These are phyloP conservation scores for Terebella lapidaria DNA, from an alignment of 2,888 invertebrate genomes.

Conservation along the genomic window DNA sequence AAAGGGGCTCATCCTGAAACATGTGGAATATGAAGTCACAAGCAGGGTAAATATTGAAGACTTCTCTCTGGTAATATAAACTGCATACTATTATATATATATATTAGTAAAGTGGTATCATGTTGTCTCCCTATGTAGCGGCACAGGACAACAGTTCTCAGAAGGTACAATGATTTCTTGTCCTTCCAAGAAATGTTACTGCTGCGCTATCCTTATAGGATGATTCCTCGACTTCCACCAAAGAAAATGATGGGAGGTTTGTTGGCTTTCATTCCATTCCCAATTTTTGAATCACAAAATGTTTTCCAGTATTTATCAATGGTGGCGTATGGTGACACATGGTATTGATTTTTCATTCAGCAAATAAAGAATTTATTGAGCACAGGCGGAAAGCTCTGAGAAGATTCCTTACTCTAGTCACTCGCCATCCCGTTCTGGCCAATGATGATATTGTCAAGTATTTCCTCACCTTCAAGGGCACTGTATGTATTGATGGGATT, in stretches of 20 bases:
- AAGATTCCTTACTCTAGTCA: constrained; percentile 49
- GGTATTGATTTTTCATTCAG: constrained; percentile 26
- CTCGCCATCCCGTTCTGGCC: constrained; percentile 51
- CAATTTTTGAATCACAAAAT: background rate
- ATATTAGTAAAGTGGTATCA: background rate
- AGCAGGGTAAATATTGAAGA: constrained; percentile 44
- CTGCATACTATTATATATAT: background rate
- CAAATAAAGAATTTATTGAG: constrained; percentile 53
- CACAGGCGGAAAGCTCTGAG: constrained; percentile 47
- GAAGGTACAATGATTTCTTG: constrained; percentile 54
- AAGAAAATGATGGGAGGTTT: constrained; percentile 52
- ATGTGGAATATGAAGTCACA: constrained; percentile 55
- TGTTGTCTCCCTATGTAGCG: constrained; percentile 28
- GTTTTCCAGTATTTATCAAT: background rate
- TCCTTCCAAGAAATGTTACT: constrained; percentile 52
- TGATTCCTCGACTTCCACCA: constrained; percentile 52
- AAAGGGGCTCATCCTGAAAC: constrained; percentile 54
- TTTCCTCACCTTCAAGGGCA: constrained; percentile 52
- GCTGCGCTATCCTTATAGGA: constrained; percentile 50
- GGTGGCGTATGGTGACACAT: background rate
- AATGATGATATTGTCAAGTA: constrained; percentile 51
- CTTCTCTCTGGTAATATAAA: too few relatives aligned
- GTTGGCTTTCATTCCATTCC: background rate
- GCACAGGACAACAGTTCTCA: constrained; percentile 46
- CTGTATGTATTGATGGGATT: constrained; percentile 38